Evolutionary conservation across 2,113 vertebrate species (phyloP).

Genomic region (Boulengeromyrus knoepffleri): DNA sequence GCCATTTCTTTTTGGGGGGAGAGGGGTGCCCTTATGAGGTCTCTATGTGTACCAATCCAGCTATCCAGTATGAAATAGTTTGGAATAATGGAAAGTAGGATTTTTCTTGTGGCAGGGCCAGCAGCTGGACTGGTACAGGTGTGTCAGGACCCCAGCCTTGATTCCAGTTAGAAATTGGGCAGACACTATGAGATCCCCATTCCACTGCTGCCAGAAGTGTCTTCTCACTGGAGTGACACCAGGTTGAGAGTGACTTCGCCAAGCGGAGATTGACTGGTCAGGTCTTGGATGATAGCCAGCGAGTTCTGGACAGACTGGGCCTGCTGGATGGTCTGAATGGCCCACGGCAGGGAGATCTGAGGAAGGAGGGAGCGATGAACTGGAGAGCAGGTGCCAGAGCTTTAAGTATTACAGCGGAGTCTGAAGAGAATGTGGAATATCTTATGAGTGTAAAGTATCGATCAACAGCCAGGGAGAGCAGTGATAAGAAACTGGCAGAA

Average conservation of each 20-base stretch:
- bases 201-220: neutral
- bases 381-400: neutral
- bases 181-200: neutral
- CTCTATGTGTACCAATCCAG: neutral
- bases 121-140: neutral
- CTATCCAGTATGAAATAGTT: neutral
- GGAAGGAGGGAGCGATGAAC: neutral
- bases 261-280: conserved; percentile 54
- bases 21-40: neutral
- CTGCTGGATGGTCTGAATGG: conserved; percentile 47
- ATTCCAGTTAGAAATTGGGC: neutral
- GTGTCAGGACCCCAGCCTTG: neutral
- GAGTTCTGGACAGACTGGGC: conserved; percentile 38
- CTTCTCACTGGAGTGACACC: conserved; percentile 30
- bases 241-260: conserved; percentile 61
- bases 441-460: neutral
- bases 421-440: neutral
- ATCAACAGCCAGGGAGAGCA: neutral
- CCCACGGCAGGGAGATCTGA: conserved; percentile 59
- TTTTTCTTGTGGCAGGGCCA: neutral
- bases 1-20: neutral
- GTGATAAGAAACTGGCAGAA: neutral
- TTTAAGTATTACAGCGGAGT: neutral
- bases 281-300: conserved; percentile 44
- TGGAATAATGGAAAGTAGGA: neutral